phyloP scores from a whole-genome alignment of 2,888 invertebrate genomes.

The Ophion ellenae region DNA sequence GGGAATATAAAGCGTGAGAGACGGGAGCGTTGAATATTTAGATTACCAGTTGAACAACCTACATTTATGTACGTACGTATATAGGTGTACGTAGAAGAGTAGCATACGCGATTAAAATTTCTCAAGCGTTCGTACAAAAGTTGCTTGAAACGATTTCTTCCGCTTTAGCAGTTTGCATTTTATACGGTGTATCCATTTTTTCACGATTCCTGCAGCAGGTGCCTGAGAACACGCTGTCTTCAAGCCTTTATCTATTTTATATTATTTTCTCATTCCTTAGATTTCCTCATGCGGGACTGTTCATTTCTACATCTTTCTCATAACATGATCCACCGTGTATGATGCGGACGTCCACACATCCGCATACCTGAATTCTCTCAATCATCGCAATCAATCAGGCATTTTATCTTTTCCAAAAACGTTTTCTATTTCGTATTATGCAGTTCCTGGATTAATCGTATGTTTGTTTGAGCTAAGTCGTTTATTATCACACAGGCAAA shows the following conservation, averaged over 20 bases:
- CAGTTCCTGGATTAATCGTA: too few relatives aligned
- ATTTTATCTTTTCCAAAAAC: too few relatives aligned
- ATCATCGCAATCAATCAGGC: too few relatives aligned
- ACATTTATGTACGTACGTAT: neutral
- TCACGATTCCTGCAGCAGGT: neutral
- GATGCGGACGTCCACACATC: too few relatives aligned
- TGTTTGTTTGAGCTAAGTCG: too few relatives aligned
- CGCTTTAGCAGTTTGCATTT: neutral
- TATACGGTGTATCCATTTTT: neutral
- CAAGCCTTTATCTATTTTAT: neutral
- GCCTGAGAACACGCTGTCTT: neutral
- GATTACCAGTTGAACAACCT: conserved; percentile 26
- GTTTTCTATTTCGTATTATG: too few relatives aligned
- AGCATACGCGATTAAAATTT: neutral
- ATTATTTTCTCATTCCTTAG: too few relatives aligned
- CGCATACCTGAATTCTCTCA: too few relatives aligned
- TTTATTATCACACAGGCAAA: too few relatives aligned
- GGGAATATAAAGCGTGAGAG: neutral
- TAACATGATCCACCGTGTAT: too few relatives aligned
- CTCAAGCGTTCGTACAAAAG: neutral
- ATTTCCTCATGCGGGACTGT: too few relatives aligned
- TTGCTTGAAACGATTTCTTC: neutral
- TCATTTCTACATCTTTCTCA: too few relatives aligned
- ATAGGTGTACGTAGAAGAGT: neutral
- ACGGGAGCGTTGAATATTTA: neutral